phyloP scores from a whole-genome alignment of 2,113 vertebrate species.

The Hypanus sabinus region DNA sequence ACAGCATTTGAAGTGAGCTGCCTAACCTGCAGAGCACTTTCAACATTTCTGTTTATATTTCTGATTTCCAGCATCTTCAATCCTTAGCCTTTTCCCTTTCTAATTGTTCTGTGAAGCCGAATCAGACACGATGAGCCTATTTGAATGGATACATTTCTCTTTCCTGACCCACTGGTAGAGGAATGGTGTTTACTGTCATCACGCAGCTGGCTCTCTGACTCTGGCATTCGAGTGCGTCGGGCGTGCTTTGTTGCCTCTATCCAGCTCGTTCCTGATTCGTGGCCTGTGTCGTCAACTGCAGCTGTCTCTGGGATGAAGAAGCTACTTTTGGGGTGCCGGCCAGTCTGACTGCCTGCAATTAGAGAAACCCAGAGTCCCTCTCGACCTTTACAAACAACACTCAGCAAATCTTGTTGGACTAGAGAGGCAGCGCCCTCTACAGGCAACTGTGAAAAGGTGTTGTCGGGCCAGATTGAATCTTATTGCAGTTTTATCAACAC shows the following conservation, averaged over 20 bases:
- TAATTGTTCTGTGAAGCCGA: constrained; percentile 36
- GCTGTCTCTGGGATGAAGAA: constrained; percentile 55
- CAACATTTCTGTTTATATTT: too few relatives aligned
- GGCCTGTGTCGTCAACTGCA: constrained; percentile 58
- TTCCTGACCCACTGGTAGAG: constrained; percentile 48
- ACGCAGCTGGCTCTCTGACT: constrained; percentile 57
- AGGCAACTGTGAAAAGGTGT: constrained; percentile 14
- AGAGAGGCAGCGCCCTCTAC: constrained; percentile 40
- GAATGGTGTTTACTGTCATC: constrained; percentile 69
- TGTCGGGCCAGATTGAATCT: neutral
- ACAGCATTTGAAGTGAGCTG: too few relatives aligned
- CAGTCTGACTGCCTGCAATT: constrained; percentile 74
- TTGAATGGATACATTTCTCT: constrained; percentile 43
- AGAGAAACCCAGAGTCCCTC: constrained; percentile 59
- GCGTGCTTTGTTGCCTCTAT: constrained; percentile 42
- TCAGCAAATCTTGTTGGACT: neutral
- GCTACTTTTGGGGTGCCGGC: constrained; percentile 67
- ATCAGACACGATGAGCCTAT: constrained; percentile 30
- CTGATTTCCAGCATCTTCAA: too few relatives aligned
- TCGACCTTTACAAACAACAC: constrained; percentile 49
- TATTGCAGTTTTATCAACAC: neutral
- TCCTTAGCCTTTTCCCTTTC: neutral
- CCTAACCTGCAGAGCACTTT: too few relatives aligned
- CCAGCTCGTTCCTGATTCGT: constrained; percentile 51
- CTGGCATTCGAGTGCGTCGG: constrained; percentile 46